These are phyloP conservation scores for Microtus richardsoni DNA, from an alignment of 2,113 vertebrate species.

Conservation along the genomic window DNA sequence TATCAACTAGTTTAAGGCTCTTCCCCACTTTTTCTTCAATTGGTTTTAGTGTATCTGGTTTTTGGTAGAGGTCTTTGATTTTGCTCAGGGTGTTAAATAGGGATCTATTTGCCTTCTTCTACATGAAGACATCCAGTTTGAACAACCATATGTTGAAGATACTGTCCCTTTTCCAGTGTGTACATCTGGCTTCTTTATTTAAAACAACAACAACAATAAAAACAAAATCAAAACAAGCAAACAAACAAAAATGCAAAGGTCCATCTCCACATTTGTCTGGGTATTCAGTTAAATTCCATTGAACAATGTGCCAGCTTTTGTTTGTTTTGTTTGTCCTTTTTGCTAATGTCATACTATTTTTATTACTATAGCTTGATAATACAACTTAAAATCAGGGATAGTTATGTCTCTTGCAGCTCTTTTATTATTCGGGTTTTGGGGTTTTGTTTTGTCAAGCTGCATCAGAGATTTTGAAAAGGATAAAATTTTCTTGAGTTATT, in stretches of 20 bases:
- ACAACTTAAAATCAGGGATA: not conserved
- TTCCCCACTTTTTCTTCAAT: not conserved
- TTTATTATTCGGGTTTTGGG: not conserved
- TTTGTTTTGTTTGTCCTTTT: not conserved
- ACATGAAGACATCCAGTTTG: not conserved
- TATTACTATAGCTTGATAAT: not conserved
- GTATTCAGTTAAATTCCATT: not conserved
- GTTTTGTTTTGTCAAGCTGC: too few species aligned
- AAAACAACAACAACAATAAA: not conserved
- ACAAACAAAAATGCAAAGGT: too few species aligned
- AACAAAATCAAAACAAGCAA: too few species aligned
- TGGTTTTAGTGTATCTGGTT: not conserved
- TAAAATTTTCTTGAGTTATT: too few species aligned
- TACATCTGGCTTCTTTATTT: not conserved
- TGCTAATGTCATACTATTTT: not conserved
- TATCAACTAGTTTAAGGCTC: not conserved
- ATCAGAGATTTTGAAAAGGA: too few species aligned
- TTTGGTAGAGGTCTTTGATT: not conserved
- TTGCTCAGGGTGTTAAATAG: not conserved
- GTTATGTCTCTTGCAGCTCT: not conserved
- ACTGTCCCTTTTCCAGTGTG: not conserved
- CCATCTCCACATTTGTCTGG: too few species aligned
- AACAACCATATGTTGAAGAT: not conserved
- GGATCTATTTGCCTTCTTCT: too few species aligned
- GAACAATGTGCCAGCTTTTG: not conserved